Conservation (phyloP, 2,888 invertebrate genomes). For the Tiliacea citrago region DNA sequence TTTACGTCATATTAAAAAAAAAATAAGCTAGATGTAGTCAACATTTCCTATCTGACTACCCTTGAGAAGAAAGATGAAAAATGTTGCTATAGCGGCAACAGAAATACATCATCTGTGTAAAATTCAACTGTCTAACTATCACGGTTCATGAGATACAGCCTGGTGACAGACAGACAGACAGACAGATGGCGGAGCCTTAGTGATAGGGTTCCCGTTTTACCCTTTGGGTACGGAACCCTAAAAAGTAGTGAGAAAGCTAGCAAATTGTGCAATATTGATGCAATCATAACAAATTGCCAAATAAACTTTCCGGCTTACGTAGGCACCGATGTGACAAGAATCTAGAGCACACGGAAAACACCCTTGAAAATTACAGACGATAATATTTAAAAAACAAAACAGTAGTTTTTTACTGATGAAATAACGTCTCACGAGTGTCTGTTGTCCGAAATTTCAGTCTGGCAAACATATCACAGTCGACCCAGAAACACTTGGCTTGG, state of each 20-base stretch:
- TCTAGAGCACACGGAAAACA: slow-evolving; percentile 18
- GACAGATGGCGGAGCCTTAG: no score
- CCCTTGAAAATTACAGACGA: slow-evolving; percentile 9
- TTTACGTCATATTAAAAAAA: no score
- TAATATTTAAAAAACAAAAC: slow-evolving; percentile 11
- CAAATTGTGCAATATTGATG: slow-evolving; percentile 2
- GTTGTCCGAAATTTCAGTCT: slow-evolving; percentile 54
- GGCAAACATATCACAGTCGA: slow-evolving; percentile 65
- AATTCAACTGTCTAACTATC: no score
- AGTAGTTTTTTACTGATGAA: slow-evolving; percentile 31
- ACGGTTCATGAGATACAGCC: no score
- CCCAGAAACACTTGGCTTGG: slow-evolving; percentile 73
- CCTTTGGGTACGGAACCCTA: neutral
- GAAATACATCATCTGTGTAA: no score
- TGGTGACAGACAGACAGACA: no score
- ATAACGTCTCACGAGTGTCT: slow-evolving; percentile 54
- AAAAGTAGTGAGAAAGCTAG: neutral
- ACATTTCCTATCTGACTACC: no score
- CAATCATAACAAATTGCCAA: neutral
- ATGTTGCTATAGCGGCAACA: no score
- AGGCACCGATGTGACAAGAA: neutral
- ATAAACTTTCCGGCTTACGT: neutral
- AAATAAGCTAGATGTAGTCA: no score
- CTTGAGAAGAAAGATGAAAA: no score
- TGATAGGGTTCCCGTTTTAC: no score